Evolutionary conservation across 37 sponge, comb jelly and placozoan species (phyloP), one percentile per base, ranked within the genome.

Genomic region (Crambe crambe): DNA sequence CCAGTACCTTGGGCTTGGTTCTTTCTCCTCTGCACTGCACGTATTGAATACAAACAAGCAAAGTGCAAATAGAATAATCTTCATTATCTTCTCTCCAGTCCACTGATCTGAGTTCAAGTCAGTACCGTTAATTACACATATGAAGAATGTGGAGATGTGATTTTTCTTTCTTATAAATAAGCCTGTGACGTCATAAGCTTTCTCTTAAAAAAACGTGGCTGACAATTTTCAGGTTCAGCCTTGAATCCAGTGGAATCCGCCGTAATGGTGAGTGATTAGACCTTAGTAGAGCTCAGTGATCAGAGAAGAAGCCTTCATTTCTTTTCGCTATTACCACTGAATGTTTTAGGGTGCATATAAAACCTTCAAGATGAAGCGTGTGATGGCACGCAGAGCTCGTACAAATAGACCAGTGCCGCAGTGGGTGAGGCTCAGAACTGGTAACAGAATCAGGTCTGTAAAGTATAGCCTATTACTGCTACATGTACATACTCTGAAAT

Each of bases 371-470:
- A 89, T 98, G 3, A 98, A 98, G 85, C 81, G 83, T 32, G 80
- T 78, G 60, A 76, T 98, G 74, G 99, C 99, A 21, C 89, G 87
- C 73, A 93, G 90, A 73, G 51, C 76, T 75, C 76, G 77, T 23
- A 91, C 88, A 80, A 98, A 98, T 86, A 77, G 99, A 21, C 90
- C 96, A 37, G 88, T 98, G 40, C 99, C 99, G n/a, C 94, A 95
- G 86, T 98, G 99, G 99, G 79, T 98, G 26, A 81, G 99, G 38
- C 80, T 96, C 79, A 89, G 89, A 54, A 98, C 99, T 10, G 87
- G 82, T 58, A 96, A 95, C 82, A 89, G 40, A 37, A 98, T 98
- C 75, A 86, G 73, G 66, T 79, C 36, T 5, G 25, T 38, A n/a
- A n/a, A n/a, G n/a, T n/a, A n/a, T n/a, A n/a, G n/a, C n/a, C n/a